Conservation (phyloP, 2,797 vertebrate species). For the Artibeus lituratus region DNA sequence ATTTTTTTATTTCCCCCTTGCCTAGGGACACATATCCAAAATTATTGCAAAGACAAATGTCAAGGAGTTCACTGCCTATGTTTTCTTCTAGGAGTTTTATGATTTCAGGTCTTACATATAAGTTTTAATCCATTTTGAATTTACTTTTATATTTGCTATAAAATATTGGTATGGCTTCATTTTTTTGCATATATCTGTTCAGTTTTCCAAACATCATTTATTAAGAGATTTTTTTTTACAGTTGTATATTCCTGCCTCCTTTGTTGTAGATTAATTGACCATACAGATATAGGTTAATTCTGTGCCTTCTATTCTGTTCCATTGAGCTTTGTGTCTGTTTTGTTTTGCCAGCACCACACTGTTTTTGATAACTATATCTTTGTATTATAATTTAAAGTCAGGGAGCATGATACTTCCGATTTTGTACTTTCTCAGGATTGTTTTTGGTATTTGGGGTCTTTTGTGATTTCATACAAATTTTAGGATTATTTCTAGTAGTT, state of each 20-base stretch:
- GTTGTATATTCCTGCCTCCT: too few relatives aligned
- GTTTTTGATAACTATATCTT: background rate
- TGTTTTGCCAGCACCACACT: background rate
- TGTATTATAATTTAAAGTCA: background rate
- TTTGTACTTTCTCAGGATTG: background rate
- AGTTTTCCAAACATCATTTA: background rate
- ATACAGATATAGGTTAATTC: background rate
- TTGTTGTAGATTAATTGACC: background rate
- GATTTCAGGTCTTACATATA: background rate
- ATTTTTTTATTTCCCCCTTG: background rate
- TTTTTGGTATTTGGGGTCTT: background rate
- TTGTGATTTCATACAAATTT: background rate
- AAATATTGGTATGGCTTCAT: background rate
- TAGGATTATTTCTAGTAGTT: background rate
- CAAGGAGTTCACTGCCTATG: background rate
- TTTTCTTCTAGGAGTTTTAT: background rate
- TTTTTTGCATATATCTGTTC: background rate
- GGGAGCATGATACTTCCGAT: background rate
- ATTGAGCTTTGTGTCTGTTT: background rate
- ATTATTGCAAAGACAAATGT: background rate
- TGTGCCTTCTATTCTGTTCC: background rate
- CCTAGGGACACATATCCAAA: background rate
- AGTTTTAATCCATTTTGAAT: background rate
- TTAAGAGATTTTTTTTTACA: background rate
- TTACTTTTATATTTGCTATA: background rate